These are phyloP conservation scores for Drosophila fulvimacula DNA, from an alignment of 2,888 invertebrate species.

Conservation along the genomic window DNA sequence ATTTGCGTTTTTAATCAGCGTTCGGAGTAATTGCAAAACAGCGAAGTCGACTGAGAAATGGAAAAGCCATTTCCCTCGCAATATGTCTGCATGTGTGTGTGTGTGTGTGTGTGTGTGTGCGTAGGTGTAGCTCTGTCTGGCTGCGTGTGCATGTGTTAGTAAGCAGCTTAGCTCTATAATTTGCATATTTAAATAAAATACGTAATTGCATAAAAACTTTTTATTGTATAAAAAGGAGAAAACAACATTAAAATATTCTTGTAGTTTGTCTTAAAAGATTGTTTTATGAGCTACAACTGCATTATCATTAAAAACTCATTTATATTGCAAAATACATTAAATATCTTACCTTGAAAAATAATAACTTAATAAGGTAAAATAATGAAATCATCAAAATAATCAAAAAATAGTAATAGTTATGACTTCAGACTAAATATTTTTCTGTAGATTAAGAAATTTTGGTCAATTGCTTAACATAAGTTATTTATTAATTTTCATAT, in stretches of 20 bases:
- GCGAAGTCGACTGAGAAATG: constrained; percentile 18
- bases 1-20: constrained; percentile 71
- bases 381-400: no score
- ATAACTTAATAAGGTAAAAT: no score
- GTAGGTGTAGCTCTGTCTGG: no score
- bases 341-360: not conserved
- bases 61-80: constrained; percentile 26
- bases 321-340: not conserved
- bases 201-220: constrained; percentile 14
- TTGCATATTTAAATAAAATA: constrained; percentile 28
- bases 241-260: not conserved
- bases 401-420: no score
- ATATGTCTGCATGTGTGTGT: no score
- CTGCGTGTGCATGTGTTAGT: not conserved
- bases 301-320: not conserved
- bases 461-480: no score
- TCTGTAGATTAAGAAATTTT: no score
- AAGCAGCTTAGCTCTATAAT: constrained; percentile 7
- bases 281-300: not conserved
- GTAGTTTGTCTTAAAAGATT: not conserved
- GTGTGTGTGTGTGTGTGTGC: not conserved
- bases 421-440: no score
- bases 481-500: not conserved
- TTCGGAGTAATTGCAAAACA: constrained; percentile 62
- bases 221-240: not conserved